Evolutionary conservation across 2,888 invertebrate genomes (phyloP).

Genomic region (Anarsia innoxiella): DNA sequence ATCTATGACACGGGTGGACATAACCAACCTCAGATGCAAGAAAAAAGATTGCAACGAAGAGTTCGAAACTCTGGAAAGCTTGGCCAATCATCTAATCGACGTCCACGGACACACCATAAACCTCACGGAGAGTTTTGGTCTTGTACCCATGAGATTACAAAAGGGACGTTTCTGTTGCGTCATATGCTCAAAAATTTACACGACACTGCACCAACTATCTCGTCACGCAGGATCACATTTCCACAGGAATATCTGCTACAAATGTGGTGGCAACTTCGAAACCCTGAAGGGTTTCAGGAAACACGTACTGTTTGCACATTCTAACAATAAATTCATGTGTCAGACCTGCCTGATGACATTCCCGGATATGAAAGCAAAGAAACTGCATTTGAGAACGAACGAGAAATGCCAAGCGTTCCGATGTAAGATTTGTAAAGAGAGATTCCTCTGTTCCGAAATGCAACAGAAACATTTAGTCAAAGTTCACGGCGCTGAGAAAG

Average conservation of each 20-base stretch:
- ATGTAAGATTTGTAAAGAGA: slow-evolving; percentile 1
- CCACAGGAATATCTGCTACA: slow-evolving; percentile 17
- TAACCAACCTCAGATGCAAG: slow-evolving; percentile 16
- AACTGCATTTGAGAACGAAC: background rate
- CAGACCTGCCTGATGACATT: background rate
- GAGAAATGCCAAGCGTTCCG: background rate
- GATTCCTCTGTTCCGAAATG: background rate
- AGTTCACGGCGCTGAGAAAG: slow-evolving; percentile 1
- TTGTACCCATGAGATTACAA: slow-evolving; percentile 4
- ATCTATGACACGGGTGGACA: slow-evolving; percentile 14
- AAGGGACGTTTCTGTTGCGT: background rate
- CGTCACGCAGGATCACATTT: slow-evolving; percentile 19
- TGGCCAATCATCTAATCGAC: slow-evolving; percentile 13
- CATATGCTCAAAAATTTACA: slow-evolving; percentile 12
- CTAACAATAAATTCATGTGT: background rate
- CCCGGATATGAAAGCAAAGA: background rate
- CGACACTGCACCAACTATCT: slow-evolving; percentile 15
- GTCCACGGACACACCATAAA: slow-evolving; percentile 13
- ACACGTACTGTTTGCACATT: slow-evolving; percentile 5
- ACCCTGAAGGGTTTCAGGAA: slow-evolving; percentile 7
- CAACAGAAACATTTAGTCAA: slow-evolving; percentile 4
- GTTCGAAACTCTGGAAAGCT: slow-evolving; percentile 12
- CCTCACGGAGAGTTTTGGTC: slow-evolving; percentile 7
- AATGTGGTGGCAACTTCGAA: slow-evolving; percentile 18
- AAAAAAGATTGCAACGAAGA: slow-evolving; percentile 8